These are phyloP conservation scores for Sipha flava DNA, from an alignment of 1,140 invertebrate species.

Conservation along the genomic window DNA sequence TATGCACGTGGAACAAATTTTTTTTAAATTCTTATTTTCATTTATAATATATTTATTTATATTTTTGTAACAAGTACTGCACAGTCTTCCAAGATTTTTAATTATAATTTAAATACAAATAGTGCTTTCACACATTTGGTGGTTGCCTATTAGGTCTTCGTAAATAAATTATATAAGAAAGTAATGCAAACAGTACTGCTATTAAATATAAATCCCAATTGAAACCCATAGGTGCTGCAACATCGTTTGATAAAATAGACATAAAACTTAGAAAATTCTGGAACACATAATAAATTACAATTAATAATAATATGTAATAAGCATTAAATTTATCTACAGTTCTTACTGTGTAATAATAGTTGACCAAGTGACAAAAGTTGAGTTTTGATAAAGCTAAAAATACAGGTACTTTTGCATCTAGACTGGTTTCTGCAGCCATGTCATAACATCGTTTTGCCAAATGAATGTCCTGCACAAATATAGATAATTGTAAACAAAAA, in stretches of 20 bases:
- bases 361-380: slow-evolving; percentile 64
- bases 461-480: slow-evolving; percentile 58
- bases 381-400: slow-evolving; percentile 85
- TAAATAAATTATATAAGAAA: slow-evolving; percentile 68
- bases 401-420: slow-evolving; percentile 90
- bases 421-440: slow-evolving; percentile 86
- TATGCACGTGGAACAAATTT: background rate
- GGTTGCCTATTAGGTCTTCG: slow-evolving; percentile 22
- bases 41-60: too few species aligned
- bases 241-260: background rate
- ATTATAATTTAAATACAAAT: background rate
- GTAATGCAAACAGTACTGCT: slow-evolving; percentile 66
- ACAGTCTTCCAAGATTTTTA: slow-evolving; percentile 19
- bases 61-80: background rate
- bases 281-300: background rate
- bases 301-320: background rate
- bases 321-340: background rate
- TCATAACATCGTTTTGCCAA: slow-evolving; percentile 90
- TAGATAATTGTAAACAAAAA: background rate
- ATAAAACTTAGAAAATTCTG: background rate
- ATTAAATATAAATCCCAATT: slow-evolving; percentile 95
- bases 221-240: slow-evolving; percentile 53
- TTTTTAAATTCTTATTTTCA: background rate
- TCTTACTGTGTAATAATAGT: slow-evolving; percentile 61
- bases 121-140: background rate